A percentile compares a stretch with the other conserved stretches of the same genome.
phyloP scores from a whole-genome alignment of 2,113 vertebrate genomes.

The Actenoides hombroni region DNA sequence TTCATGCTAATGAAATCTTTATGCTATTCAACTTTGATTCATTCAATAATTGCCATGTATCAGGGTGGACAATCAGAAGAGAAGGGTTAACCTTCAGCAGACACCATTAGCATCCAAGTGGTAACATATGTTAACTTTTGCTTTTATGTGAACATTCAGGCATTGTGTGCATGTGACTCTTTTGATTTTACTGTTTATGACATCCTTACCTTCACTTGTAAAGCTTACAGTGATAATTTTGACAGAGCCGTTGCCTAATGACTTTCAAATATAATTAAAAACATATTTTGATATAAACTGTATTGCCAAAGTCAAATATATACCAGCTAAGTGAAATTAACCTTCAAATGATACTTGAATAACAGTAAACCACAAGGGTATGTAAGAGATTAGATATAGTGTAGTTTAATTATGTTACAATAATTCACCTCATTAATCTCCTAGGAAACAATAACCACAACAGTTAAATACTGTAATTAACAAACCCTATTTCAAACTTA shows the following conservation, averaged over 20 bases:
- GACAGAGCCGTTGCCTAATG: slow-evolving; percentile 57
- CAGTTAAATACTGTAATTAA: slow-evolving; percentile 79
- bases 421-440: slow-evolving; percentile 84
- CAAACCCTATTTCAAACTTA: slow-evolving; percentile 73
- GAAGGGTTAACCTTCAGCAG: background rate
- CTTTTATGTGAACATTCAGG: background rate
- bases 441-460: slow-evolving; percentile 81
- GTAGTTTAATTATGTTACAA: slow-evolving; percentile 78
- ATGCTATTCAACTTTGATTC: background rate
- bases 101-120: background rate
- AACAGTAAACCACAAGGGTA: slow-evolving; percentile 72
- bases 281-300: slow-evolving; percentile 70
- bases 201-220: slow-evolving; percentile 6
- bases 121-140: background rate
- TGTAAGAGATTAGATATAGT: slow-evolving; percentile 76
- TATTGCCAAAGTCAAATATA: slow-evolving; percentile 73
- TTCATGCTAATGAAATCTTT: background rate
- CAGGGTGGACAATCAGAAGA: background rate
- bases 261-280: slow-evolving; percentile 77
- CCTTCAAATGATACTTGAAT: slow-evolving; percentile 76
- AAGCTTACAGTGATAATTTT: slow-evolving; percentile 5
- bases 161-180: background rate
- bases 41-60: background rate
- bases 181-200: background rate
- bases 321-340: slow-evolving; percentile 77